Evolutionary conservation across 2,888 invertebrate genomes (phyloP), one percentile per base, ranked within the genome.

Genomic region (Chymomyza procnemis): DNA sequence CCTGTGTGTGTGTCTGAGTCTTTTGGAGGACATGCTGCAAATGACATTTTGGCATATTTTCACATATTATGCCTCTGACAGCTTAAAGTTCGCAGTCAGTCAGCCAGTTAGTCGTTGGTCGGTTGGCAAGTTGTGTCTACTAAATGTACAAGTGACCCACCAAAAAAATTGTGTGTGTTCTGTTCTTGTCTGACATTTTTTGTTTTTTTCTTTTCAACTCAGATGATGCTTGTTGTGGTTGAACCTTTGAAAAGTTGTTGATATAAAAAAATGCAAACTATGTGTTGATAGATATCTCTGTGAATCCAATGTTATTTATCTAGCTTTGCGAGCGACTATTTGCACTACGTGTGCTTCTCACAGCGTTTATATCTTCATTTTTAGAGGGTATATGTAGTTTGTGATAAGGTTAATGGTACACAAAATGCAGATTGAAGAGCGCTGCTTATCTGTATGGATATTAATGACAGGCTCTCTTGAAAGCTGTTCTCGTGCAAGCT

Each of bases 11-110:
- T 12, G 22, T 18, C 14, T 52, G 18, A 18, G 54, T 41, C 34
- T 3, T 41, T 41, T 41, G 3, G 34, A 41, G 34, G 12, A 12
- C 69, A 66, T 66, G 66, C 56, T 74, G 62, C 63, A 61, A 75
- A 57, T 69, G 75, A 67, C 78, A 66, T 66, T 74, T 71, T 77
- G 75, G 77, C 73, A 74, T 69, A 79, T 79, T 73, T 74, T 75
- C 52, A 57, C 52, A 65, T 69, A 65, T 65, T 57, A 30, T 50
- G 66, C 52, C 67, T 50, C 46, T 55, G 8, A 54, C 47, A 41
- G 66, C 73, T 72, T 76, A 61, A 71, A 69, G 75, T 41, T 41
- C 34, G 3, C 34, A 41, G 34, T 41, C 34, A 41, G 34, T 9
- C 9, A 34, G 34, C 12, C 34, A 34, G 34, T 34, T 12, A 34